These are phyloP conservation scores for Argyrosomus japonicus DNA, from an alignment of 2,113 vertebrate species.

Conservation along the genomic window DNA sequence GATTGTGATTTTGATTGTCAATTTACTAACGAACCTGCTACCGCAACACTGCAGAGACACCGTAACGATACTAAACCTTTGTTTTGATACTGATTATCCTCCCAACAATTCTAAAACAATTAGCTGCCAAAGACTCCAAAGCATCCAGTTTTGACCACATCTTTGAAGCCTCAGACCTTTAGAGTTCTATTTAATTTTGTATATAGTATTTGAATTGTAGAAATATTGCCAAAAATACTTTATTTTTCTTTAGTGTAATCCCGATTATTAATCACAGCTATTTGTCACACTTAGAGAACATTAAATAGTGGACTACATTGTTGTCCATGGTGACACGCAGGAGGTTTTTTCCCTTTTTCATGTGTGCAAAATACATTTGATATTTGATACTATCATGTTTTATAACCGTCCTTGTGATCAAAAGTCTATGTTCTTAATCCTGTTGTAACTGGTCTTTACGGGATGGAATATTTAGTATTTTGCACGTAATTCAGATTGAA, in stretches of 20 bases:
- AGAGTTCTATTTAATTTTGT: not conserved
- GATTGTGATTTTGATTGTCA: not conserved
- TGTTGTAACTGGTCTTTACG: not conserved
- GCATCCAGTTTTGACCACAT: not conserved
- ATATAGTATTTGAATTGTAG: not conserved
- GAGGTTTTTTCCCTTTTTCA: not conserved
- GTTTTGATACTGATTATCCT: not conserved
- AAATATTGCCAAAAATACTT: not conserved
- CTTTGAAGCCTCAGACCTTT: not conserved
- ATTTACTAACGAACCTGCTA: not conserved
- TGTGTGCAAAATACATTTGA: not conserved
- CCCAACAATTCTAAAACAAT: not conserved
- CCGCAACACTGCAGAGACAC: conserved; percentile 1
- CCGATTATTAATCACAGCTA: not conserved
- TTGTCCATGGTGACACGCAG: not conserved
- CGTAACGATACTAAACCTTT: not conserved
- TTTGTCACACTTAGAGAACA: not conserved
- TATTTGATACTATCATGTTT: not conserved
- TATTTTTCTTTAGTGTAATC: not conserved
- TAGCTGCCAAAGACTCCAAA: not conserved
- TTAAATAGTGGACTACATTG: not conserved
- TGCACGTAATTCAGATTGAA: not conserved
- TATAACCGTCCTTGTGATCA: not conserved
- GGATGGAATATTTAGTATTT: not conserved
- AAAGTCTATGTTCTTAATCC: not conserved